Percentiles rank a stretch among this genome's conserved stretches.
Evolutionary conservation across 2,113 vertebrate species (phyloP).

Genomic region (Mustela lutreola): DNA sequence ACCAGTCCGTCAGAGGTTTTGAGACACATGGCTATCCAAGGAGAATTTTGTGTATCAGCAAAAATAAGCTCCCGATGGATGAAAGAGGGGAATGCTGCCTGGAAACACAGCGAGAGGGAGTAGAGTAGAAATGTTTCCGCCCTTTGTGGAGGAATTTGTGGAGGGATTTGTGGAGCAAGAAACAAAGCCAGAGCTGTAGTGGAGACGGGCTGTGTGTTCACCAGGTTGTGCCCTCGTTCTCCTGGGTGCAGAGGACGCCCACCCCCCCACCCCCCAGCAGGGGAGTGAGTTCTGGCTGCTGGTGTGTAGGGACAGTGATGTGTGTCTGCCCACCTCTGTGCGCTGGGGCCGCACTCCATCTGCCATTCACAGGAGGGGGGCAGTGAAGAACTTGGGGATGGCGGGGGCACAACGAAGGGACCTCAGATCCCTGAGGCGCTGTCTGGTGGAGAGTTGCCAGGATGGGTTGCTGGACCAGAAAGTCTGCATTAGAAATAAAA

Average conservation of each 20-base stretch:
- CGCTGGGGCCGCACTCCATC: too few relatives aligned
- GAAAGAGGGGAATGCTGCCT: neutral
- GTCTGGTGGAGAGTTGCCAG: neutral
- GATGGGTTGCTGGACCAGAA: neutral
- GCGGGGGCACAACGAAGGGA: neutral
- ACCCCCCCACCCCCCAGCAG: neutral
- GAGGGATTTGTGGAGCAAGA: neutral
- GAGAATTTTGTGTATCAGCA: neutral
- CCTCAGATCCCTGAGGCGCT: neutral
- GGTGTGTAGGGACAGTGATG: neutral
- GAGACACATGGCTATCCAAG: neutral
- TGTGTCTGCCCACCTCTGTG: neutral
- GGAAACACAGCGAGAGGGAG: neutral
- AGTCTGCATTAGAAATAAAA: neutral
- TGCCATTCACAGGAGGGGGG: neutral
- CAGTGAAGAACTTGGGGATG: neutral
- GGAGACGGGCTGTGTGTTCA: neutral
- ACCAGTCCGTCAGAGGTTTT: neutral
- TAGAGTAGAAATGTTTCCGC: neutral
- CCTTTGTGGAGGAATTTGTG: neutral
- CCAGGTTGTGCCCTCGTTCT: neutral
- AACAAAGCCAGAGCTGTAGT: neutral
- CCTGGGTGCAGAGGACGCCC: fast-evolving
- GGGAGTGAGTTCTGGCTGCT: neutral
- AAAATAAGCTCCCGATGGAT: neutral